Evolutionary conservation across 1,140 invertebrate genomes (phyloP).

Genomic region (Drosophila nigrodunni): DNA sequence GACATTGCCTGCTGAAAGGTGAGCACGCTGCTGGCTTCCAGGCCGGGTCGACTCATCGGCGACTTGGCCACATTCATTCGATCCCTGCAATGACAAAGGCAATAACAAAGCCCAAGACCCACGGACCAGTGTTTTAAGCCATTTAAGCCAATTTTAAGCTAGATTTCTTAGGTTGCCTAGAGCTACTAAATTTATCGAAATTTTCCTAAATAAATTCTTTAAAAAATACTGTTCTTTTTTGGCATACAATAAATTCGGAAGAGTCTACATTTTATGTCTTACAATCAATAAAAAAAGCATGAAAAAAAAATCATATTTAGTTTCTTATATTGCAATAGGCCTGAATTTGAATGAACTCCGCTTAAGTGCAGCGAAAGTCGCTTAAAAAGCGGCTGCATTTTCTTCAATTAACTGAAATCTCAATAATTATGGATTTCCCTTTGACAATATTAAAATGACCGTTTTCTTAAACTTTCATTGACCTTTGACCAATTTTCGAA

Average conservation of each 20-base stretch:
- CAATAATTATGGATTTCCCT: background rate
- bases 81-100: slow-evolving; percentile 61
- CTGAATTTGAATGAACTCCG: background rate
- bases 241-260: too few species aligned
- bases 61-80: slow-evolving; percentile 64
- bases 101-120: slow-evolving; percentile 4
- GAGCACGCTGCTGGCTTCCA: slow-evolving; percentile 60
- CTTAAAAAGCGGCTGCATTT: background rate
- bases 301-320: too few species aligned
- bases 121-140: background rate
- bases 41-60: slow-evolving; percentile 48
- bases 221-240: too few species aligned
- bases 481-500: slow-evolving; percentile 6
- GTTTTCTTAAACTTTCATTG: background rate
- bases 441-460: too few species aligned
- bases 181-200: too few species aligned
- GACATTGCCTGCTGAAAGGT: slow-evolving; percentile 82
- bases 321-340: too few species aligned
- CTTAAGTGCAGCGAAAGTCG: background rate
- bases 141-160: background rate
- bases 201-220: too few species aligned
- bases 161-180: too few species aligned
- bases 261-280: too few species aligned
- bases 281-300: too few species aligned
- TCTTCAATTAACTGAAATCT: slow-evolving; percentile 8